These are phyloP conservation scores for Bergia puertoricense DNA, from an alignment of 92 coral and sea anemone species.

Conservation along the genomic window DNA sequence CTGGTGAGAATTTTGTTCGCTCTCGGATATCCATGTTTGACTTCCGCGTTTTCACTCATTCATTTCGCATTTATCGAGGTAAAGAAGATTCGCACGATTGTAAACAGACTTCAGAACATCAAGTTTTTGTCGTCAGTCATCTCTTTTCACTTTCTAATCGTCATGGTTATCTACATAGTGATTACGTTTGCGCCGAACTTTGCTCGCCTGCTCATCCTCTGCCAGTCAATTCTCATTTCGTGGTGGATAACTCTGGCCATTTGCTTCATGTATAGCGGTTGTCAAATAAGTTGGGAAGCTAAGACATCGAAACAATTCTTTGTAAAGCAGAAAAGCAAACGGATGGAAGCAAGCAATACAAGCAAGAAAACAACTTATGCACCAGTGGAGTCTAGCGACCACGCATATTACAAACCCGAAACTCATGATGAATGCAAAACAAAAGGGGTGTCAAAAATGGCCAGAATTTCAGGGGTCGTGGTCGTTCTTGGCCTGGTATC, in stretches of 20 bases:
- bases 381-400: background rate
- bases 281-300: slow-evolving; percentile 65
- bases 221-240: slow-evolving; percentile 68
- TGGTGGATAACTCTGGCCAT: slow-evolving; percentile 73
- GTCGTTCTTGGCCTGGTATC: slow-evolving; percentile 59
- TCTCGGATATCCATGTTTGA: slow-evolving; percentile 77
- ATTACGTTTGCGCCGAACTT: slow-evolving; percentile 67
- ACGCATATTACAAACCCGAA: background rate
- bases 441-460: slow-evolving; percentile 65
- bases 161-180: slow-evolving; percentile 53
- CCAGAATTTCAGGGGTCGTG: slow-evolving; percentile 68
- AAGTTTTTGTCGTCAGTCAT: slow-evolving; percentile 70
- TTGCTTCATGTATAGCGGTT: slow-evolving; percentile 71
- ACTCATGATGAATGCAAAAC: slow-evolving; percentile 22
- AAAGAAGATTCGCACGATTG: slow-evolving; percentile 62
- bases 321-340: slow-evolving; percentile 38
- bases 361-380: background rate
- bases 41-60: slow-evolving; percentile 77
- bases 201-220: slow-evolving; percentile 68
- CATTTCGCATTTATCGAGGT: slow-evolving; percentile 83
- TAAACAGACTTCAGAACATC: slow-evolving; percentile 70
- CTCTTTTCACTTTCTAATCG: slow-evolving; percentile 66
- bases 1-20: slow-evolving; percentile 69
- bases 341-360: slow-evolving; percentile 11
- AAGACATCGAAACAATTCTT: slow-evolving; percentile 48